Evolutionary conservation across 2,113 vertebrate genomes (phyloP).

Genomic region (Platanista minor): DNA sequence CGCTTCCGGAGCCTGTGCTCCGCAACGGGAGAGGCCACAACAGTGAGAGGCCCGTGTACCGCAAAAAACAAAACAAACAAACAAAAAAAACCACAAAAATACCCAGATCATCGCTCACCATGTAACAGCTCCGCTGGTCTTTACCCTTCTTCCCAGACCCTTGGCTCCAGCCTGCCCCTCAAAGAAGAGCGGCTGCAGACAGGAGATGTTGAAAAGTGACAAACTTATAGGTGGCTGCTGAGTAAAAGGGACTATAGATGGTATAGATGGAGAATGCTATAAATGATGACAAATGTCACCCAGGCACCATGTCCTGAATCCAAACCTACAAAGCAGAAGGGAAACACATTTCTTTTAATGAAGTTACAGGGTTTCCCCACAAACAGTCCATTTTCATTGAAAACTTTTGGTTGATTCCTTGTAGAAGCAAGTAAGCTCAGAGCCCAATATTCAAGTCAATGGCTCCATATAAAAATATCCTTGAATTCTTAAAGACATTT

Average conservation of each 20-base stretch:
- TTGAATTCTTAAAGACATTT: not conserved
- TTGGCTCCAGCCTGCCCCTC: not conserved
- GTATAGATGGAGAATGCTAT: not conserved
- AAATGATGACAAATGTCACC: not conserved
- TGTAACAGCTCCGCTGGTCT: fast-evolving
- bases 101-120: fast-evolving
- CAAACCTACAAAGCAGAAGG: not conserved
- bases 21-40: too few relatives aligned
- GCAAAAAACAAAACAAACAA: too few relatives aligned
- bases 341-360: not conserved
- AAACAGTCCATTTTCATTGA: not conserved
- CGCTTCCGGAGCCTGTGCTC: too few relatives aligned
- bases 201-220: not conserved
- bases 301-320: not conserved
- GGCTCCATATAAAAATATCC: not conserved
- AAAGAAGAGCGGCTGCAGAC: not conserved
- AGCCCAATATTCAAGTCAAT: not conserved
- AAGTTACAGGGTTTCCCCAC: not conserved
- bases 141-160: not conserved
- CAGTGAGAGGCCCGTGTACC: too few relatives aligned
- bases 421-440: not conserved
- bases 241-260: not conserved
- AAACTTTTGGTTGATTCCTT: not conserved
- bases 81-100: not conserved
- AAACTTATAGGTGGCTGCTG: not conserved